These are phyloP conservation scores for Leucophenga varia DNA, from an alignment of 1,140 invertebrate species.

Conservation along the genomic window DNA sequence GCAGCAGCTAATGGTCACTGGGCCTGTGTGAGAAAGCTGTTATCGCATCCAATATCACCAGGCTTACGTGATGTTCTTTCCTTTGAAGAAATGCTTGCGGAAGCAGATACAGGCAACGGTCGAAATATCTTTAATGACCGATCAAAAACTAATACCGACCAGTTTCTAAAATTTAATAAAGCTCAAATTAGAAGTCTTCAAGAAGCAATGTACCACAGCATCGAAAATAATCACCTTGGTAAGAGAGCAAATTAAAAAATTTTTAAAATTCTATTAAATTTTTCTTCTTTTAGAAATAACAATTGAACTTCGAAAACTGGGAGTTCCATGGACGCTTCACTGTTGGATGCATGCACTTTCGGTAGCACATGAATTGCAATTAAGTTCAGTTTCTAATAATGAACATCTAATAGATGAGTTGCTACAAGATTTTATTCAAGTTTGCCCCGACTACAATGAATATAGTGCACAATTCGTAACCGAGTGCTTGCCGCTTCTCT, in stretches of 20 bases:
- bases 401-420: constrained; percentile 90
- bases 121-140: constrained; percentile 1
- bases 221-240: constrained; percentile 86
- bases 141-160: constrained; percentile 27
- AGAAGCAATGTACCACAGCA: constrained; percentile 90
- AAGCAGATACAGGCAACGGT: constrained; percentile 60
- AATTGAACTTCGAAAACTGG: constrained; percentile 77
- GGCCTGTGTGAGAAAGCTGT: constrained; percentile 72
- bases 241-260: constrained; percentile 19
- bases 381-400: constrained; percentile 83
- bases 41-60: constrained; percentile 73
- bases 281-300: constrained; percentile 69
- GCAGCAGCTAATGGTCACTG: constrained; percentile 83
- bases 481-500: constrained; percentile 84
- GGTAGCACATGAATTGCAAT: constrained; percentile 77
- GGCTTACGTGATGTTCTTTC: constrained; percentile 75
- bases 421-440: constrained; percentile 86
- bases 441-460: constrained; percentile 80
- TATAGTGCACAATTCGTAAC: constrained; percentile 87
- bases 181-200: constrained; percentile 81
- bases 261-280: constrained; percentile 1
- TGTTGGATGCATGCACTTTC: constrained; percentile 89
- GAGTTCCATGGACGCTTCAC: constrained; percentile 85
- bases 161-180: constrained; percentile 69
- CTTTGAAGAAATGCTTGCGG: constrained; percentile 86